Conservation (phyloP, 2,113 vertebrate species). For the Notarius quadriscutis region DNA sequence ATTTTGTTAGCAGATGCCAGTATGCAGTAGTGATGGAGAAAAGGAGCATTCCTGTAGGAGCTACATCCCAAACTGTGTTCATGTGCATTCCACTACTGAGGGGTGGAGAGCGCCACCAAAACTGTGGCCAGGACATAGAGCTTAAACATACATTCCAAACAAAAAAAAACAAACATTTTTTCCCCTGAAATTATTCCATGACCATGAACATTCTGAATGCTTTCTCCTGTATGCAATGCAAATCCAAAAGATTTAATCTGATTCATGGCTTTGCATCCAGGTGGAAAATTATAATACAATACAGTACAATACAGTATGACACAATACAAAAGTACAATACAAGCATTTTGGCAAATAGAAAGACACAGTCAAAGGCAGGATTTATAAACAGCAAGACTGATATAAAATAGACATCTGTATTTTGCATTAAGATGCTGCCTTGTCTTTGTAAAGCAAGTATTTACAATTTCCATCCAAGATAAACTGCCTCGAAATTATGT, state of each 20-base stretch:
- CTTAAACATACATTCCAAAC: constrained; percentile 58
- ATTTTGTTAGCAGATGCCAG: background rate
- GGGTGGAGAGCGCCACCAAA: constrained; percentile 57
- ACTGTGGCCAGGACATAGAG: constrained; percentile 66
- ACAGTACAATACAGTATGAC: background rate
- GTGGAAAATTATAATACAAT: background rate
- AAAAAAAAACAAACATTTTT: constrained; percentile 46
- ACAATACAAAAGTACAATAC: background rate
- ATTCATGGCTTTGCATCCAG: background rate
- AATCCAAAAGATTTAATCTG: constrained; percentile 6
- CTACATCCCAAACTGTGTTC: constrained; percentile 14
- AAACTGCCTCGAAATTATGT: background rate
- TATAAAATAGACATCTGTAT: constrained; percentile 11
- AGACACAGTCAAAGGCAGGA: background rate
- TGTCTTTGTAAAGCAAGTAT: background rate
- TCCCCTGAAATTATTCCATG: constrained; percentile 17
- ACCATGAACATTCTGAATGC: constrained; percentile 11
- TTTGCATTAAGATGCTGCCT: constrained; percentile 2
- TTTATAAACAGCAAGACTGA: background rate
- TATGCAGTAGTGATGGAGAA: background rate
- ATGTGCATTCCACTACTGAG: constrained; percentile 61
- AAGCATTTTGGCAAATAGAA: background rate
- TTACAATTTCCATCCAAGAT: background rate
- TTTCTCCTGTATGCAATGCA: background rate
- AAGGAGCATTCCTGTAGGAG: constrained; percentile 2